Evolutionary conservation across 2,113 vertebrate genomes (phyloP).

Genomic region (Otis tarda): DNA sequence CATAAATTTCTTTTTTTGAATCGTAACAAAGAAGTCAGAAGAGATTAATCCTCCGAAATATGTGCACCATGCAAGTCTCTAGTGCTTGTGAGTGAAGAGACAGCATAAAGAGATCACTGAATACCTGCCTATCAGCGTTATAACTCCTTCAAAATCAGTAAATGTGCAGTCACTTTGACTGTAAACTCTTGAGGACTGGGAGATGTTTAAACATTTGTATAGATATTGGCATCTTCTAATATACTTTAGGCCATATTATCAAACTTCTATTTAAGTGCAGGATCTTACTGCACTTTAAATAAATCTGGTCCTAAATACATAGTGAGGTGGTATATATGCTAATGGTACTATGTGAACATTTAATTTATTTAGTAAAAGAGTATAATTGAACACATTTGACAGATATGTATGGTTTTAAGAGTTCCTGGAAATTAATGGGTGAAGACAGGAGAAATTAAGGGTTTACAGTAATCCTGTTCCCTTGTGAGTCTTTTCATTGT

Average conservation of each 20-base stretch:
- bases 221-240: background rate
- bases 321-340: background rate
- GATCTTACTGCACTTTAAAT: background rate
- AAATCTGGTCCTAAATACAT: background rate
- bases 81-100: background rate
- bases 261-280: background rate
- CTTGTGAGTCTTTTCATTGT: background rate
- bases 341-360: background rate
- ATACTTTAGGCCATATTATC: background rate
- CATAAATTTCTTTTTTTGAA: background rate
- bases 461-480: background rate
- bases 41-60: background rate
- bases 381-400: background rate
- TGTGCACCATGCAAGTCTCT: background rate
- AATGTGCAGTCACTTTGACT: background rate
- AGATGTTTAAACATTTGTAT: background rate
- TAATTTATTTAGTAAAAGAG: background rate
- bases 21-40: background rate
- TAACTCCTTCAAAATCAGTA: background rate
- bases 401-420: background rate
- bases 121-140: background rate
- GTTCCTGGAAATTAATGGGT: background rate
- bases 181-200: background rate
- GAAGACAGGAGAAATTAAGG: background rate
- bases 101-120: background rate